Evolutionary conservation across 2,888 invertebrate genomes (phyloP), one percentile per base, ranked within the genome.

Genomic region (Mythimna vitellina): DNA sequence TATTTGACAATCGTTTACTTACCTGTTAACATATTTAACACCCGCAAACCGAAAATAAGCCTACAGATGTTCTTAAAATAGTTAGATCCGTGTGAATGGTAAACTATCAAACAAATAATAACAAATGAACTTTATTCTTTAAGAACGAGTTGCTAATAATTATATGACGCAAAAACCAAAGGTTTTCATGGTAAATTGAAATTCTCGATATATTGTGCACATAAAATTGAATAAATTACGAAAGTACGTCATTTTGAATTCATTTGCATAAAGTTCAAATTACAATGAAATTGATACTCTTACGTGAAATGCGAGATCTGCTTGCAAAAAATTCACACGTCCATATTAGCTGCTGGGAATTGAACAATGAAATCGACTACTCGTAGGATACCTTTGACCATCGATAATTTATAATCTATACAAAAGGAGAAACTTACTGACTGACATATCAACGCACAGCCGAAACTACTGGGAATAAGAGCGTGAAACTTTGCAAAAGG

Each of bases 61-160:
- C 32, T 22, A 17, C 17, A 20, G 9, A 65, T 35, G 17, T 54
- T n/a, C 14, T 60, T 25, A n/a, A n/a, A 54, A 53, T 14, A 22
- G 38, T 38, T 8, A 60, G 22, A 38, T 8, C 17, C 20, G 22
- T 42, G 25, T 14, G 25, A 57, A 70, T 32, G 12, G n/a, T 12
- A n/a, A 38, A 17, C 0, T 1, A 60, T 6, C 1, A 29, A 56
- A 8, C 54, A 65, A 77, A 71, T 42, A 70, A 42, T 25, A 38
- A 29, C 9, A n/a, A 12, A n/a, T 53, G 20, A 38, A 65, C 25
- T 56, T 61, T 32, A 53, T 42, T 64, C n/a, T 17, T 51, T 78
- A 61, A 20, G 72, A 62, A 42, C 35, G 10, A 9, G 1, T 2
- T 17, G 14, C 61, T 57, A 76, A 76, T 6, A 61, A 14, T 14